A percentile compares a stretch with the other conserved stretches of the same genome.
phyloP scores from a whole-genome alignment of 2,797 vertebrate species.

The Pseudochromis fuscus region DNA sequence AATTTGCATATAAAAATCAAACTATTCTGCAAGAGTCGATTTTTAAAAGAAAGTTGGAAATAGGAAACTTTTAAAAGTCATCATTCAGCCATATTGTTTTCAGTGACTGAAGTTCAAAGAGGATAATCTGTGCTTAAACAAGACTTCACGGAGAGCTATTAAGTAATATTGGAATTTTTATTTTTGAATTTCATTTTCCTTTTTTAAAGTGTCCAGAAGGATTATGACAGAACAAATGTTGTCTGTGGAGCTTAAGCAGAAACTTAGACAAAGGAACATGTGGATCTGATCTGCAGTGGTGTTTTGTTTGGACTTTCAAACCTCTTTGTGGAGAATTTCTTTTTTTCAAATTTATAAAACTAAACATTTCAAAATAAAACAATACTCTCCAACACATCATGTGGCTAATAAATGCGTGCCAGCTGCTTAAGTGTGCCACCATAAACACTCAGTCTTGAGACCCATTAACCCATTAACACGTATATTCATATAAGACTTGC shows the following conservation, averaged over 20 bases:
- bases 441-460: background rate
- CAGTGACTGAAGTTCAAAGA: background rate
- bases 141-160: background rate
- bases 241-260: background rate
- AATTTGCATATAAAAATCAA: background rate
- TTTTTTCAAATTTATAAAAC: background rate
- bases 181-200: background rate
- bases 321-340: no score
- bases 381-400: background rate
- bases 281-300: no score
- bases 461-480: background rate
- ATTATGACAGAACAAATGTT: background rate
- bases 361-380: background rate
- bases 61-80: background rate
- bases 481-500: background rate
- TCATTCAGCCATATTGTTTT: slow-evolving; percentile 1
- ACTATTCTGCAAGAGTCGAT: background rate
- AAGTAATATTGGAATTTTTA: background rate
- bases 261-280: no score
- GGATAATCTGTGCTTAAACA: background rate
- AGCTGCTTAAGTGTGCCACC: background rate
- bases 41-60: slow-evolving; percentile 14
- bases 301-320: no score
- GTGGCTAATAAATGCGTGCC: background rate
- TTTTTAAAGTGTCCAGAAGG: background rate